Conservation (phyloP, 2,888 invertebrate species). For the Chymomyza amoena region DNA sequence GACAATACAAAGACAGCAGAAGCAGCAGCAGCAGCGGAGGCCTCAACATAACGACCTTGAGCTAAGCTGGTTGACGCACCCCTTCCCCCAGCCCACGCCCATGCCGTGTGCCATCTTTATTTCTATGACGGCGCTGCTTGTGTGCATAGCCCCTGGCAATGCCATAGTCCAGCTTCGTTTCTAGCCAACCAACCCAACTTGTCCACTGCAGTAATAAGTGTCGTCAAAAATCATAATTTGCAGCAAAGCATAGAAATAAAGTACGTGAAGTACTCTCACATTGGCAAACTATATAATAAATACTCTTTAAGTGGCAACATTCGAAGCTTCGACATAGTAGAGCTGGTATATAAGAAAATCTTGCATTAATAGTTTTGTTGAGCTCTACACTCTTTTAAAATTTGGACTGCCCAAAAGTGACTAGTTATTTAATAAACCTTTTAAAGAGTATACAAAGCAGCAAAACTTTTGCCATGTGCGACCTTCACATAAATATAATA, state of each 20-base stretch:
- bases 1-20: neutral
- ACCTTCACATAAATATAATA: conserved; percentile 9
- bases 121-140: neutral
- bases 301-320: neutral
- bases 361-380: too few species aligned
- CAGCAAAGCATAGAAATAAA: conserved; percentile 19
- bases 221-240: conserved; percentile 43
- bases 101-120: neutral
- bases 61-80: neutral
- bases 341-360: too few species aligned
- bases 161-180: conserved; percentile 21
- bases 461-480: conserved; percentile 3
- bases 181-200: conserved; percentile 35
- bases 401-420: neutral
- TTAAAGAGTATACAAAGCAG: neutral
- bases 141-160: conserved; percentile 20
- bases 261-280: conserved; percentile 36
- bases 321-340: too few species aligned
- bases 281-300: neutral
- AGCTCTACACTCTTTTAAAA: too few species aligned
- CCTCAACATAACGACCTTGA: neutral
- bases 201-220: conserved; percentile 48
- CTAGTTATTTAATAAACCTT: neutral
- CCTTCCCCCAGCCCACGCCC: neutral
- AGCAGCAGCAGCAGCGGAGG: neutral